A percentile compares a stretch with the other conserved stretches of the same genome.
These are phyloP conservation scores for Oreochromis tanganicae DNA, from an alignment of 2,113 vertebrate species.

Conservation along the genomic window DNA sequence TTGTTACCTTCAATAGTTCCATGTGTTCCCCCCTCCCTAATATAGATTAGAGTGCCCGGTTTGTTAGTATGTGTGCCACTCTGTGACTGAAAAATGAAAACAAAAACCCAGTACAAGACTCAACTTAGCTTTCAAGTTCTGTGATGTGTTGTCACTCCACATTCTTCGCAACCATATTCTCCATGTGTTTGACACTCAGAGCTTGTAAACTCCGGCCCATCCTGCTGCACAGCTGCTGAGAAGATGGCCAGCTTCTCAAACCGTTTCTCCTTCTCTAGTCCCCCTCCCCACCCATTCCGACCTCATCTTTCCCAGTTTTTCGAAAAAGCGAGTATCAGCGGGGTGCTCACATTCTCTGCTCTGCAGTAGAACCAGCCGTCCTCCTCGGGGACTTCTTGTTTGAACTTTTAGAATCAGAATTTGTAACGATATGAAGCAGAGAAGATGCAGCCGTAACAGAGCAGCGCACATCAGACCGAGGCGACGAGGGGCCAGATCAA, in stretches of 20 bases:
- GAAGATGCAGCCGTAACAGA: conserved; percentile 29
- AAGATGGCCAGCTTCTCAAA: conserved; percentile 48
- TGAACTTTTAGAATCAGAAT: conserved; percentile 65
- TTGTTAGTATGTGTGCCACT: background rate
- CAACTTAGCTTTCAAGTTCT: background rate
- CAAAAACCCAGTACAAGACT: background rate
- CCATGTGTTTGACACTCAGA: conserved; percentile 13
- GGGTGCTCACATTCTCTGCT: conserved; percentile 26
- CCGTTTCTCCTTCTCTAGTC: conserved; percentile 1
- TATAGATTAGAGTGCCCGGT: background rate
- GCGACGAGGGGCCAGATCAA: conserved; percentile 40
- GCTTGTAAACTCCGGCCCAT: background rate
- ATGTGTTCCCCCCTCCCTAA: background rate
- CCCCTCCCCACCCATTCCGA: background rate
- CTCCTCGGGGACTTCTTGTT: conserved; percentile 51
- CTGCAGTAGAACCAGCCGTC: conserved; percentile 37
- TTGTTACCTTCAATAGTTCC: background rate
- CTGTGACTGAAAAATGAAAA: background rate
- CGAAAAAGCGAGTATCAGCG: conserved; percentile 12
- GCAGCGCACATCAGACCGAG: conserved; percentile 5
- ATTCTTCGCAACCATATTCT: background rate
- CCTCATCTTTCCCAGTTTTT: conserved; percentile 23
- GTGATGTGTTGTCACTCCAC: background rate
- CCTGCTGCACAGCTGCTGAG: conserved; percentile 51
- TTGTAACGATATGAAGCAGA: conserved; percentile 43